Base-by-base conservation (phyloP, 2,888 invertebrate genomes). In the Corbicula japonica region DNA sequence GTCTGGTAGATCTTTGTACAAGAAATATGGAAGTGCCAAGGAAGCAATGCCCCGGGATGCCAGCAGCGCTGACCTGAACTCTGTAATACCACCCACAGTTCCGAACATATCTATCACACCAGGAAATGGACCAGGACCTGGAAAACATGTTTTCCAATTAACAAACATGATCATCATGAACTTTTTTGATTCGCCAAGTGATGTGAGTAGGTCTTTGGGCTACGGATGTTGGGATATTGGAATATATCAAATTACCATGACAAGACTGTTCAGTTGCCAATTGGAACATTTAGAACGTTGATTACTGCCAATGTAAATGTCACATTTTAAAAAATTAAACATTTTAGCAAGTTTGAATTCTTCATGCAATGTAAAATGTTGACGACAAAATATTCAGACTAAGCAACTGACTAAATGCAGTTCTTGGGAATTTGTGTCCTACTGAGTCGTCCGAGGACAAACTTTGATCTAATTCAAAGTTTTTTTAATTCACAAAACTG, bases 41-140 rank as follows among this genome's bases (percentile, higher is more conserved):
- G 87, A 60, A 8, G 84, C 86, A 66, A 91, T 88, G 4, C 92
- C 92, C 8, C 85, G 69, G 3, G 90, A 89, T 8, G 92, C 91
- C 1, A 92, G 79, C 15, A 92, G 84, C 10, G 91, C 87, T 15
- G 90, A 87, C 15, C 92, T 79, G 66, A 74, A 85, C 63, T 91
- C 89, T 21, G 87, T 77, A 8, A 90, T 34, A 1, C 92, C 92
- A 2, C 92, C 92, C 2, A 85, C 88, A 21, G 86, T 80, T 0
- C 92, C 92, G 80, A 89, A 92, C 82, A 92, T 62, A 69, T 92
- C 92, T 58, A 92, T 87, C 0, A 92, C 86, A 5, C 88, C 91
- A 10, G 90, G 90, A 62, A 86, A 89, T 30, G 89, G 88, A 6
- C 91, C 91, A 0, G 75, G 62, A 26, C 89, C 89, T 87, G 72